phyloP scores from a whole-genome alignment of 2,113 vertebrate species.

The Rostratula benghalensis region DNA sequence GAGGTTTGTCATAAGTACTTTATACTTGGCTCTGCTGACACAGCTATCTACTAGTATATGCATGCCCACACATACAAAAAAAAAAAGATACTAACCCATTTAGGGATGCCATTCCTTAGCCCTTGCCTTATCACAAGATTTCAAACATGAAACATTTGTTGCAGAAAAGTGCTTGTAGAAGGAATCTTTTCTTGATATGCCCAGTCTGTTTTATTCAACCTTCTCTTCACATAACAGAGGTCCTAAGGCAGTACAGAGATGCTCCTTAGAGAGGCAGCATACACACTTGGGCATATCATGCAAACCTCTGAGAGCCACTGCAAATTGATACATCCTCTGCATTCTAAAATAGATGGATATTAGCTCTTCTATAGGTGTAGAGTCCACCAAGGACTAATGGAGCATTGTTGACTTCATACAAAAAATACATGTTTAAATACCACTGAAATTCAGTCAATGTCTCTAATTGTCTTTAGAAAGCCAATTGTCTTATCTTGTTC shows the following conservation, averaged over 20 bases:
- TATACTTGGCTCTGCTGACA: not conserved
- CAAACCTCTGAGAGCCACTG: not conserved
- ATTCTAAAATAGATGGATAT: not conserved
- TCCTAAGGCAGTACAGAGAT: not conserved
- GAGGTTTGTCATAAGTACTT: not conserved
- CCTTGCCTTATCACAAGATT: not conserved
- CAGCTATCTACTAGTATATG: not conserved
- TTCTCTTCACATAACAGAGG: not conserved
- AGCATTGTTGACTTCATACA: not conserved
- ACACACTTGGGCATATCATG: not conserved
- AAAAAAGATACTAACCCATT: not conserved
- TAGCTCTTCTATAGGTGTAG: not conserved
- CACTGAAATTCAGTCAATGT: not conserved
- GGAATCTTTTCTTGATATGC: not conserved
- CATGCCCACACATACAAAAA: not conserved
- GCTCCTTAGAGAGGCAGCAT: not conserved
- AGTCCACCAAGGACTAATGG: not conserved
- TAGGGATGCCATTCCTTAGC: not conserved
- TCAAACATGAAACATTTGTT: not conserved
- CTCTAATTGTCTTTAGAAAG: not conserved
- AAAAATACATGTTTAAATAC: constrained; percentile 11
- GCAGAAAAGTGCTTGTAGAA: not conserved
- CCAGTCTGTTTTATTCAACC: not conserved
- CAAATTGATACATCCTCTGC: not conserved
- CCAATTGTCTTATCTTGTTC: not conserved